A percentile compares a stretch with the other conserved stretches of the same genome.
Evolutionary conservation across 2,113 vertebrate species (phyloP).

Genomic region (Dromaius novaehollandiae): DNA sequence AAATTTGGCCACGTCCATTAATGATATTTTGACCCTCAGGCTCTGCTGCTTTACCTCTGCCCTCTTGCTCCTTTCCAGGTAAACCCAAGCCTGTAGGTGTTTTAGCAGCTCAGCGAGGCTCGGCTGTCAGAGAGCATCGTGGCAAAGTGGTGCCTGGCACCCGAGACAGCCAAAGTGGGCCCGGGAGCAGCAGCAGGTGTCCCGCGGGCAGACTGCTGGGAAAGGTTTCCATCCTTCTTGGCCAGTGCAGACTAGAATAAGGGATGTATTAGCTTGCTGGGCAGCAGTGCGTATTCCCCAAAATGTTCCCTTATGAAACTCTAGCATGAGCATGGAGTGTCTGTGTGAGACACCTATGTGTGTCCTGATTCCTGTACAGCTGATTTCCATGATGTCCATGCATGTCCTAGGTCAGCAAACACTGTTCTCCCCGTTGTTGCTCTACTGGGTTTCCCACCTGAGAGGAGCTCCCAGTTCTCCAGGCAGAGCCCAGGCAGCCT

Average conservation of each 20-base stretch:
- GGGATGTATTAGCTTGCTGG: not conserved
- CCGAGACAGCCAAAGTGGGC: not conserved
- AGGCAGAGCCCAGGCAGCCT: not conserved
- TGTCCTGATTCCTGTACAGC: too few relatives aligned
- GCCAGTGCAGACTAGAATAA: not conserved
- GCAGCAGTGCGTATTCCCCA: not conserved
- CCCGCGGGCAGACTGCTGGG: not conserved
- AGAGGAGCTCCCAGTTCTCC: not conserved
- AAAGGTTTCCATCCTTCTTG: not conserved
- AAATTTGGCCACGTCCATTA: not conserved
- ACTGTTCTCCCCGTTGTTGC: not conserved
- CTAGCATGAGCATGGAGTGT: not conserved
- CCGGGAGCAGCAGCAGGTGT: not conserved
- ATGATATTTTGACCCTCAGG: not conserved
- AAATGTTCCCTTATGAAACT: not conserved
- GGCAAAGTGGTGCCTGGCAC: rapidly evolving
- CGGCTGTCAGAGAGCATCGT: not conserved
- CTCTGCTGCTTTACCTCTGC: not conserved
- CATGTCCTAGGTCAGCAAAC: not conserved
- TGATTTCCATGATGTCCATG: rapidly evolving
- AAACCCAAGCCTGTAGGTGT: not conserved
- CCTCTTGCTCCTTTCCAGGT: not conserved
- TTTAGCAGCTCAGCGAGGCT: not conserved
- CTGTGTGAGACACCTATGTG: not conserved
- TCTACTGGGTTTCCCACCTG: not conserved